Percentiles rank a stretch among this genome's conserved stretches.
phyloP scores from a whole-genome alignment of 2,888 invertebrate genomes.

The Mesorhabditis sp. region DNA sequence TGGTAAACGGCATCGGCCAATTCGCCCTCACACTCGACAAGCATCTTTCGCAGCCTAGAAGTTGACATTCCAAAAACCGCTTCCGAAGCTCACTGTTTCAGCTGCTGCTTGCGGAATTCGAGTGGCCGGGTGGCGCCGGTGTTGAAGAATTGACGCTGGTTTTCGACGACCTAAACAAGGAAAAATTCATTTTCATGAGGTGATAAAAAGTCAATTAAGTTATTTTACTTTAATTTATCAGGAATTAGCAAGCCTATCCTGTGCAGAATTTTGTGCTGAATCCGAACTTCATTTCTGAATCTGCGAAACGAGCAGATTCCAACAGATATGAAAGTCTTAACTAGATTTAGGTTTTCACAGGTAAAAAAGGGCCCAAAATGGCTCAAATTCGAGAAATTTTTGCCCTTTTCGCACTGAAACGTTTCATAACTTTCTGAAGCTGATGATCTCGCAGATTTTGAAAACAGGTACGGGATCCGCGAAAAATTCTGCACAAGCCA shows the following conservation, averaged over 20 bases:
- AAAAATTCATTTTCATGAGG: no score
- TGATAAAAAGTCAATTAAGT: neutral
- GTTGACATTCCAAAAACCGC: neutral
- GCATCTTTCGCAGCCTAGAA: conserved; percentile 18
- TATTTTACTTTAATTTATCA: neutral
- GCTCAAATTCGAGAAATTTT: no score
- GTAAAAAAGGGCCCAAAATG: no score
- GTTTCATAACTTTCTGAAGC: no score
- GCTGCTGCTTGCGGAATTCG: conserved; percentile 16
- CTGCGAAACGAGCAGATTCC: no score
- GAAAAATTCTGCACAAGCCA: no score
- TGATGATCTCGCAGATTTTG: no score
- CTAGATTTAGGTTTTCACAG: no score
- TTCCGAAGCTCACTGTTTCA: conserved; percentile 10
- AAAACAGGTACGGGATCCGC: no score
- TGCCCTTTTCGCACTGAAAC: no score
- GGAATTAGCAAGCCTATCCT: neutral
- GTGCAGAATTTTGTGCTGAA: neutral
- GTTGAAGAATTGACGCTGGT: conserved; percentile 40
- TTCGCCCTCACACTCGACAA: conserved; percentile 24
- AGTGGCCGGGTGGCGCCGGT: conserved; percentile 30
- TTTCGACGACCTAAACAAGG: conserved; percentile 20
- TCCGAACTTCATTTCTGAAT: no score
- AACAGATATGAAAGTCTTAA: no score
- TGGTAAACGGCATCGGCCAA: conserved; percentile 34